Conservation (phyloP, 1,140 invertebrate species). For the Phymastichus coffea region DNA sequence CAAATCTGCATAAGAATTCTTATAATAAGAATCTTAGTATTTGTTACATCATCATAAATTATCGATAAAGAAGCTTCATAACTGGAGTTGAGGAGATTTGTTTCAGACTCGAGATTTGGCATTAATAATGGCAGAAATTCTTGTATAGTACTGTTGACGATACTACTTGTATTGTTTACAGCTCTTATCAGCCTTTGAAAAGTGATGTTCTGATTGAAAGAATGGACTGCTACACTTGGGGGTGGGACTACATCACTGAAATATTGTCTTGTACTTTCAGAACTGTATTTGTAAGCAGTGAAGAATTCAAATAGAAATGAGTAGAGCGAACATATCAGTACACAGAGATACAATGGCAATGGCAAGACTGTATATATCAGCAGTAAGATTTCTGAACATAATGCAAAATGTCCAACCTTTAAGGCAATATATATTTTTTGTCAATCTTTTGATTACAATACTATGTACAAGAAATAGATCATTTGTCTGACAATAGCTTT, state of each 20-base stretch:
- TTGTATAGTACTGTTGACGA: slow-evolving; percentile 3
- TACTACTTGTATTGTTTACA: neutral
- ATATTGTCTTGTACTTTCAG: slow-evolving; percentile 17
- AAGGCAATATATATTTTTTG: neutral
- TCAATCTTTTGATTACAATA: neutral
- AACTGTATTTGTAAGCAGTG: slow-evolving; percentile 45
- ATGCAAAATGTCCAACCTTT: slow-evolving; percentile 72
- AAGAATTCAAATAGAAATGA: slow-evolving; percentile 80
- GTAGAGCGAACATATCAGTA: slow-evolving; percentile 75
- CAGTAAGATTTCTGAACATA: slow-evolving; percentile 83
- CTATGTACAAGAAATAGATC: neutral
- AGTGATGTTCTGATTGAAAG: too few relatives aligned
- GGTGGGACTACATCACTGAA: too few relatives aligned
- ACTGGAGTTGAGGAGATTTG: slow-evolving; percentile 12
- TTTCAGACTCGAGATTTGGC: neutral
- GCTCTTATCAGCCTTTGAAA: neutral
- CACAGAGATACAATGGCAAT: slow-evolving; percentile 81
- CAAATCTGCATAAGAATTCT: slow-evolving; percentile 81
- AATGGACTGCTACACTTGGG: too few relatives aligned
- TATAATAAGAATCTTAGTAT: slow-evolving; percentile 68
- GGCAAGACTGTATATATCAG: slow-evolving; percentile 93
- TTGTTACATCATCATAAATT: too few relatives aligned
- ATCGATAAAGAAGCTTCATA: too few relatives aligned
- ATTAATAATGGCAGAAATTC: slow-evolving; percentile 10
- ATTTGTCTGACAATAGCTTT: too few relatives aligned